Evolutionary conservation across 2,888 invertebrate species (phyloP).

Genomic region (Machimus atricapillus): DNA sequence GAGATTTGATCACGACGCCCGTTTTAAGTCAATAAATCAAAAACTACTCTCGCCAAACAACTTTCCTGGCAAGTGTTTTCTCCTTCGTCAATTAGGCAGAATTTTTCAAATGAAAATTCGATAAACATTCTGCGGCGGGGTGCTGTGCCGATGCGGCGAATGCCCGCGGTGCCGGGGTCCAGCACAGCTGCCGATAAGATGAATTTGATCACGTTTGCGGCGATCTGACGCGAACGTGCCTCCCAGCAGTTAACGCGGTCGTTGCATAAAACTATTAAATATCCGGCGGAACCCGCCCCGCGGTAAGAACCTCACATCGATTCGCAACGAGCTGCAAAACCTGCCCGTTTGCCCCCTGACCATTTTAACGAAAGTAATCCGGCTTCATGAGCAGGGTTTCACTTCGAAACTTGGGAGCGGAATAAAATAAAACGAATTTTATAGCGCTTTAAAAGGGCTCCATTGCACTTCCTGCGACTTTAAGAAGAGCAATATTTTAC

Average conservation of each 20-base stretch:
- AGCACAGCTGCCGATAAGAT: constrained; percentile 4
- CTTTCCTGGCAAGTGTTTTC: constrained; percentile 20
- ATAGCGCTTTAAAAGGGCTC: neutral
- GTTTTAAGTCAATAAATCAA: constrained; percentile 27
- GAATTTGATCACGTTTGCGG: constrained; percentile 19
- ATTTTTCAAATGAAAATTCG: constrained; percentile 15
- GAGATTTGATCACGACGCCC: constrained; percentile 8
- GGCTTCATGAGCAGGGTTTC: neutral
- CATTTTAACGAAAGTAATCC: neutral
- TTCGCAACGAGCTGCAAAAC: neutral
- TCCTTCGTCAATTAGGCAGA: constrained; percentile 18
- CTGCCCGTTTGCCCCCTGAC: neutral
- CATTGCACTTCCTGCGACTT: neutral
- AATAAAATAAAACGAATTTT: neutral
- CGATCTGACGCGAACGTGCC: constrained; percentile 3
- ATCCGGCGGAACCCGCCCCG: neutral
- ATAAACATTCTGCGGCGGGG: neutral
- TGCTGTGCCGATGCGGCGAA: neutral
- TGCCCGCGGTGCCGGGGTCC: neutral
- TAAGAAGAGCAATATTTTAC: neutral
- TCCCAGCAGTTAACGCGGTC: neutral
- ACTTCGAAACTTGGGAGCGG: neutral
- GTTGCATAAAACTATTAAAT: constrained; percentile 30
- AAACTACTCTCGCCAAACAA: constrained; percentile 23
- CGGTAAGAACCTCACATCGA: neutral